These are phyloP conservation scores for Equus quagga DNA, from an alignment of 2,113 vertebrate genomes.

Conservation along the genomic window DNA sequence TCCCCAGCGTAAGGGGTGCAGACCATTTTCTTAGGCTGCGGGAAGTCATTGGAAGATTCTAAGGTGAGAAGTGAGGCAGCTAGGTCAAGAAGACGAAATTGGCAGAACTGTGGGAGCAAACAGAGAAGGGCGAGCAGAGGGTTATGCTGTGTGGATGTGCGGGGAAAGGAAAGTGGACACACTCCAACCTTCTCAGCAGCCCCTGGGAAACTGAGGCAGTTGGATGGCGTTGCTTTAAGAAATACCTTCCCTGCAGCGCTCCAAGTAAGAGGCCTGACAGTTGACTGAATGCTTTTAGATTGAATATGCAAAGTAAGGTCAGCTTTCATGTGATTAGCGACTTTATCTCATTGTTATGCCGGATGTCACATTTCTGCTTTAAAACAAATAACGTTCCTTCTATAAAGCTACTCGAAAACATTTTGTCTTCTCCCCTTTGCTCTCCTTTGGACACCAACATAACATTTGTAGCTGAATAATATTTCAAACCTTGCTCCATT, in stretches of 20 bases:
- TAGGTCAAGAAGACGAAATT: not conserved
- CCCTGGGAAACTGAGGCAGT: not conserved
- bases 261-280: not conserved
- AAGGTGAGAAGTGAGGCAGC: not conserved
- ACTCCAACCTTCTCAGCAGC: not conserved
- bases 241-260: accelerated
- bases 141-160: not conserved
- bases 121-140: not conserved
- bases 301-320: not conserved
- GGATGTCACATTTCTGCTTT: not conserved
- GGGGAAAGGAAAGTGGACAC: not conserved
- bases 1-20: not conserved
- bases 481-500: not conserved
- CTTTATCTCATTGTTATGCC: not conserved
- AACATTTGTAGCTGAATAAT: not conserved
- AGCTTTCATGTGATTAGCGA: not conserved
- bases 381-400: not conserved
- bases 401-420: not conserved
- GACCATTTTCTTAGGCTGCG: not conserved
- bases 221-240: not conserved
- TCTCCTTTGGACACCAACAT: not conserved
- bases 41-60: not conserved
- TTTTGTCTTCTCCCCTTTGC: not conserved
- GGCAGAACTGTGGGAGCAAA: not conserved
- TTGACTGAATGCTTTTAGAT: not conserved